Percentiles rank a stretch among this genome's conserved stretches.
Evolutionary conservation across 1,140 invertebrate species (phyloP).

Genomic region (Himalopsyche phryganea): DNA sequence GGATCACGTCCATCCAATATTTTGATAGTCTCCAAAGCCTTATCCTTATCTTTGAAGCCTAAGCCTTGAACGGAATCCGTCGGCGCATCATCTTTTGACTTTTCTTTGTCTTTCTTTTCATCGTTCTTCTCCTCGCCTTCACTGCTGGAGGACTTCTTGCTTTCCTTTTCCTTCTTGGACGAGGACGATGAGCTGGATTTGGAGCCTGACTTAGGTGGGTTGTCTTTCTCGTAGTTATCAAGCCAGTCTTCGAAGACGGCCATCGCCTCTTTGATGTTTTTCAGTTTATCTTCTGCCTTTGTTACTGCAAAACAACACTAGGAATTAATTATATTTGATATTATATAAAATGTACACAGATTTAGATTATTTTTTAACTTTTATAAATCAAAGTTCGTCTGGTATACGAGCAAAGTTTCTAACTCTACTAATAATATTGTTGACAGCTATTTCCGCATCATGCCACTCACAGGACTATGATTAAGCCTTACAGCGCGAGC

Average conservation of each 20-base stretch:
- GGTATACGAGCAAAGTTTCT: no score
- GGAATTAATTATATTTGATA: no score
- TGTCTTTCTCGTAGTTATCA: slow-evolving; percentile 51
- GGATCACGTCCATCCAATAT: slow-evolving; percentile 60
- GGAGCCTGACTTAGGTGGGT: slow-evolving; percentile 43
- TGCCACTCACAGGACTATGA: no score
- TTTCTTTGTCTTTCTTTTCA: slow-evolving; percentile 39
- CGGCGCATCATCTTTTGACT: slow-evolving; percentile 28
- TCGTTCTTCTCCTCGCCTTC: slow-evolving; percentile 40
- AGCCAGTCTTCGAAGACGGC: slow-evolving; percentile 64
- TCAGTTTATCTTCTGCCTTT: slow-evolving; percentile 64
- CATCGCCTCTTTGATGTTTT: slow-evolving; percentile 66
- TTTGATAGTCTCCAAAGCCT: slow-evolving; percentile 45
- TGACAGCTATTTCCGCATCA: no score
- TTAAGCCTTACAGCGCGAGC: no score
- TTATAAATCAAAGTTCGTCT: no score
- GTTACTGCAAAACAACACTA: slow-evolving; percentile 58
- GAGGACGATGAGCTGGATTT: no score
- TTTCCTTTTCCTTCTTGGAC: slow-evolving; percentile 37
- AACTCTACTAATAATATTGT: no score
- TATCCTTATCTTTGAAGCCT: slow-evolving; percentile 63
- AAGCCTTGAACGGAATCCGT: slow-evolving; percentile 58
- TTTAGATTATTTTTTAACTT: no score
- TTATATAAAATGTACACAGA: no score
- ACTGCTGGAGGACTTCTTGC: not conserved